Evolutionary conservation across 1,140 invertebrate genomes (phyloP), one percentile per base, ranked within the genome.

Genomic region (Kradibia gibbosae): DNA sequence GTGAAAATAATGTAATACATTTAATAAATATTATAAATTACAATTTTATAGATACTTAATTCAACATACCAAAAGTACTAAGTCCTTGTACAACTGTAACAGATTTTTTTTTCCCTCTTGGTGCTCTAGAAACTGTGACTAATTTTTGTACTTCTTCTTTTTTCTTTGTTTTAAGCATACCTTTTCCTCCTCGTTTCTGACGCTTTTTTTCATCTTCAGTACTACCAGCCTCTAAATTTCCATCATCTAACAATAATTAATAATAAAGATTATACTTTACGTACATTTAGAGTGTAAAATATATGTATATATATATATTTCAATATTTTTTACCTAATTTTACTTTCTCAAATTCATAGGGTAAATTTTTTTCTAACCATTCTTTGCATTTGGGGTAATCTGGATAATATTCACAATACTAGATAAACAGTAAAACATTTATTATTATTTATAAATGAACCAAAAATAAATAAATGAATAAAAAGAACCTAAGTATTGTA

Each of bases 361-460:
- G 98, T 75, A 99, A 92, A 93, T 99, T 96, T 87, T 96, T 96
- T 89, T 99, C 97, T 65, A 99, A 89, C 99, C 99, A 99, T 86
- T 96, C 94, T 90, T 98, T 98, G 89, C 98, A 99, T 91, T 98
- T 98, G 81, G 99, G 98, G 91, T 97, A 98, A 88, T 98, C 97
- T 55, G 98, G 98, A 92, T 98, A 98, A 91, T 98, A 99, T 93
- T 99, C 98, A 90, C 98, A 99, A 89, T 99, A 99, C 95, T 98
- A 89, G 13, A 65, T 93, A 89, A 71, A 88, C 88, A 87, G 88
- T 62, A 72, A 55, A 65, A 67, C 17, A 50, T 57, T 75, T 36
- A 22, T 75, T 11, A 50, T 39, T 75, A 57, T 22, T 75, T 57
- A 55, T 39, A 31, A 13, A 36, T 42, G 8, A 39, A 42, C n/a